These are phyloP conservation scores for Podilymbus podiceps DNA, from an alignment of 2,113 vertebrate genomes.

Conservation along the genomic window DNA sequence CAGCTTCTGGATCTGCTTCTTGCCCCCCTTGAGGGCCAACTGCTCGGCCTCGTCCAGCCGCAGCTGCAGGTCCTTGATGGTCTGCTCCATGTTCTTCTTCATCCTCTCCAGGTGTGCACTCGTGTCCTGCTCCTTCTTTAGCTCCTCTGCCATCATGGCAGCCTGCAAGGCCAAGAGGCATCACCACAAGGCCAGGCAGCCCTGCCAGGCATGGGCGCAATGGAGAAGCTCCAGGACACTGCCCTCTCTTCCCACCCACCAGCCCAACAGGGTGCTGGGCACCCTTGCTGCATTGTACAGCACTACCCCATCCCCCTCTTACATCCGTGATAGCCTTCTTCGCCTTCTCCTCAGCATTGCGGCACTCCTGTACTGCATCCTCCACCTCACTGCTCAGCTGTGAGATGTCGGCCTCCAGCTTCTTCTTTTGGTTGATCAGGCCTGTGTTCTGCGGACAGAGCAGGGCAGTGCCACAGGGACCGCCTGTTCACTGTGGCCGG, in stretches of 20 bases:
- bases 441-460: conserved; percentile 81
- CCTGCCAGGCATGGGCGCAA: neutral
- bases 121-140: conserved; percentile 96
- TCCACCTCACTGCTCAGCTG: conserved; percentile 86
- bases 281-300: accelerated
- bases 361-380: conserved; percentile 86
- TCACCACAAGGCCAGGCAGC: neutral
- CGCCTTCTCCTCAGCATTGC: conserved; percentile 90
- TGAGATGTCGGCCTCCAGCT: conserved; percentile 85
- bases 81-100: conserved; percentile 98
- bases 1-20: conserved; percentile 95
- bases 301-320: neutral
- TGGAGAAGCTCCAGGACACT: neutral
- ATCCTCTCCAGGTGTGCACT: conserved; percentile 89
- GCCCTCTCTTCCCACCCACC: neutral
- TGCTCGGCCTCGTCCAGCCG: conserved; percentile 92
- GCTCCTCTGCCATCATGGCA: conserved; percentile 95
- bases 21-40: conserved; percentile 91
- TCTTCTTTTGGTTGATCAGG: conserved; percentile 93
- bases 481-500: accelerated
- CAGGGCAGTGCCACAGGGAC: neutral
- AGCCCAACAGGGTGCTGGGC: neutral
- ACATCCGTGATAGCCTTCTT: conserved; percentile 94
- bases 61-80: conserved; percentile 90
- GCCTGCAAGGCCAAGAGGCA: conserved; percentile 70